Percentiles rank a stretch among this genome's conserved stretches.
Conservation (phyloP, 2,888 invertebrate species). For the Xestia rhomboidea region DNA sequence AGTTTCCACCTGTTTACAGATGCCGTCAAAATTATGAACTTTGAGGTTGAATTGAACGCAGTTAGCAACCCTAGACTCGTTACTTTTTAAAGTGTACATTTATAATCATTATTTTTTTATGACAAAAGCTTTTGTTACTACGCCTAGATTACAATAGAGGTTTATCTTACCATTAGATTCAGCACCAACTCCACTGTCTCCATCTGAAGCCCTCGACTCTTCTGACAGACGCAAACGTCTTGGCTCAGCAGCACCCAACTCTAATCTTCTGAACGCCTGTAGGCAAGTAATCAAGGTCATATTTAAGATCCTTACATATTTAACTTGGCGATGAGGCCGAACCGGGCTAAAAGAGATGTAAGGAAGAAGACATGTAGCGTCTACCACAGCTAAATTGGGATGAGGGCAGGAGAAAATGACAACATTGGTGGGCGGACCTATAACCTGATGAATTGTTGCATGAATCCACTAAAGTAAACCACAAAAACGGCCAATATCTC, state of each 20-base stretch:
- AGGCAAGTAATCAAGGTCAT: neutral
- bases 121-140: neutral
- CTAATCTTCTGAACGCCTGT: conserved; percentile 80
- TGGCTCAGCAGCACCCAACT: conserved; percentile 74
- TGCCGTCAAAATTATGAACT: neutral
- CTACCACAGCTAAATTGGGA: too few species aligned
- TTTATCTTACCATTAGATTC: conserved; percentile 91
- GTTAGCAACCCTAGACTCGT: neutral
- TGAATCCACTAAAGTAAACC: too few species aligned
- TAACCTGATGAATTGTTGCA: too few species aligned
- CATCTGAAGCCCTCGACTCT: conserved; percentile 95
- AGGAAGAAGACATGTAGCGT: too few species aligned
- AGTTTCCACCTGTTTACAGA: neutral
- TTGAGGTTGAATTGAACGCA: neutral
- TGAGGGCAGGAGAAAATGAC: too few species aligned
- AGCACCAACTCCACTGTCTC: conserved; percentile 96
- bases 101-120: neutral
- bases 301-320: too few species aligned
- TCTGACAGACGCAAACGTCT: conserved; percentile 89
- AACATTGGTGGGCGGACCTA: too few species aligned
- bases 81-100: neutral
- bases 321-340: too few species aligned
- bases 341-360: too few species aligned
- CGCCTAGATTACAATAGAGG: neutral
- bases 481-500: too few species aligned